A percentile compares a stretch with the other conserved stretches of the same genome.
Evolutionary conservation across 2,888 invertebrate species (phyloP).

Genomic region (Theodoxus fluviatilis): DNA sequence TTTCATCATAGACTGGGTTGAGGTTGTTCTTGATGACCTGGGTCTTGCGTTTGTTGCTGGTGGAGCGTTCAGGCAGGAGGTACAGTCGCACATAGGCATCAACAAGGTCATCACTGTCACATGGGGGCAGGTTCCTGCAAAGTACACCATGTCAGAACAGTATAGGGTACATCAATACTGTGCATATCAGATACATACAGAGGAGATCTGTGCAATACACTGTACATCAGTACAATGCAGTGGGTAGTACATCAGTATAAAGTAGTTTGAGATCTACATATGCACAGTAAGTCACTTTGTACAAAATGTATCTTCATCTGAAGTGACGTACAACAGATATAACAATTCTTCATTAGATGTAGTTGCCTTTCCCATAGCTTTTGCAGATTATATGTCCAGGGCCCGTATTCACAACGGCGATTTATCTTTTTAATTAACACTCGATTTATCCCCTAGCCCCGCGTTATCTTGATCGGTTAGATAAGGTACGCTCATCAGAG

Average conservation of each 20-base stretch:
- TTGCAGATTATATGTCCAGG: too few species aligned
- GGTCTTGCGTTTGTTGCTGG: conserved; percentile 59
- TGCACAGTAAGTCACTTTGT: neutral
- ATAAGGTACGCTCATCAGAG: too few species aligned
- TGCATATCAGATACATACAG: neutral
- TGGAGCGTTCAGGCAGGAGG: conserved; percentile 58
- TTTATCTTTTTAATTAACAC: too few species aligned
- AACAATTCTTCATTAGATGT: too few species aligned
- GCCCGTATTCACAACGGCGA: too few species aligned
- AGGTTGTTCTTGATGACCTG: conserved; percentile 82
- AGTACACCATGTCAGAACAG: conserved; percentile 1
- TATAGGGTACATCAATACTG: too few species aligned
- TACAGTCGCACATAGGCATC: conserved; percentile 63
- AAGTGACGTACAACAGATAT: too few species aligned
- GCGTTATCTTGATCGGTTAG: too few species aligned
- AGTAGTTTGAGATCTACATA: neutral
- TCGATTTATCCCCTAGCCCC: too few species aligned
- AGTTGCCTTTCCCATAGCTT: too few species aligned
- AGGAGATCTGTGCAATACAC: neutral
- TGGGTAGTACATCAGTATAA: too few species aligned
- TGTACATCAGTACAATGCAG: too few species aligned
- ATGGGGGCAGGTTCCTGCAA: conserved; percentile 50
- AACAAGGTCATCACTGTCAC: conserved; percentile 59
- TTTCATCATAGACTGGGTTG: conserved; percentile 89
- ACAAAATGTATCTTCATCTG: neutral